Percentiles rank a stretch among this genome's conserved stretches.
These are phyloP conservation scores for Heliconius erato DNA, from an alignment of 2,888 invertebrate species.

Conservation along the genomic window DNA sequence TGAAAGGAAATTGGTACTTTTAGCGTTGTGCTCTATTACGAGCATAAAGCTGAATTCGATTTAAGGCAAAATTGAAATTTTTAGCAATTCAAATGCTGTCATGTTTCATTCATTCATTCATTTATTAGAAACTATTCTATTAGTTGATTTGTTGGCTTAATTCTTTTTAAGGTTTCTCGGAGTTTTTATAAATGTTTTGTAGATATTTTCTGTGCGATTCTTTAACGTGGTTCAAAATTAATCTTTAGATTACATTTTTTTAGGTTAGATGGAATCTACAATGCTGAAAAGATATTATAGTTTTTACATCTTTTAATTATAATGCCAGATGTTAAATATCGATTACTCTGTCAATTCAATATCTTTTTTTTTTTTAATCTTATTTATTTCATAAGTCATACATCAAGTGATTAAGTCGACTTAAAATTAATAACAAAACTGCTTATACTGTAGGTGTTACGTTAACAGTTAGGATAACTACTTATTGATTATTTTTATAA, in stretches of 20 bases:
- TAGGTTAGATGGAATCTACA: background rate
- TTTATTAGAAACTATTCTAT: background rate
- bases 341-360: background rate
- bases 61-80: constrained; percentile 1
- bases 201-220: too few relatives aligned
- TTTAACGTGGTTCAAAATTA: too few relatives aligned
- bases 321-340: too few relatives aligned
- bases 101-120: background rate
- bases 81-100: constrained; percentile 3
- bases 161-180: background rate
- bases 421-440: too few relatives aligned
- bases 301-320: background rate
- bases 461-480: too few relatives aligned
- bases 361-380: too few relatives aligned
- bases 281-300: background rate
- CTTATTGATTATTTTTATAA: too few relatives aligned
- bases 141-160: background rate
- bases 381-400: too few relatives aligned
- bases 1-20: constrained; percentile 36
- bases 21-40: constrained; percentile 23
- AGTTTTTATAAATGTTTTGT: background rate
- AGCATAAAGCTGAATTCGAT: background rate
- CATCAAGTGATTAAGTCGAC: too few relatives aligned
- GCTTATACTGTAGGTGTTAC: too few relatives aligned
- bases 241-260: background rate